Evolutionary conservation across 2,888 invertebrate genomes (phyloP), one percentile per base, ranked within the genome.

Genomic region (Cosmia pyralina): DNA sequence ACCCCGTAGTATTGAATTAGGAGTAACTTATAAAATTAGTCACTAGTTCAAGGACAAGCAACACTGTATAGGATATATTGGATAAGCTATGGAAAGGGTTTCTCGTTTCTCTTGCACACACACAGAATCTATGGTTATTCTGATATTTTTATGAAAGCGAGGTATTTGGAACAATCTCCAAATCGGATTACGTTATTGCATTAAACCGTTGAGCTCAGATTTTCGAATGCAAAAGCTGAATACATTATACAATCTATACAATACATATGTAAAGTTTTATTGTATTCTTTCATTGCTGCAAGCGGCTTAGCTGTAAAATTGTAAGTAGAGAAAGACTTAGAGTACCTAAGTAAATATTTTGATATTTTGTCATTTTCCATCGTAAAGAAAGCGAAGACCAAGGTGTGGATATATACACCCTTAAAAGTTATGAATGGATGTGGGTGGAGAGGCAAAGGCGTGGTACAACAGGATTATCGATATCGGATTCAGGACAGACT

Each of bases 141-240:
- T 22, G 2, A 53, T 63, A 72, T 46, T 75, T 48, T 53, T 58
- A 28, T 34, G n/a, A 44, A 53, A 57, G 22, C 11, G 41, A 46
- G 38, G 55, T 38, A 66, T 72, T 50, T 66, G 34, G 15, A 34
- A 64, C 53, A 62, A 66, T 64, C 58, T 68, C 50, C 48, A 50
- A 79, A 79, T 68, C 68, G 59, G 68, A 78, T 68, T 68, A 73
- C 28, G 48, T 55, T 72, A 77, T 67, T 59, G 67, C 63, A 64
- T 64, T 55, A 57, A 52, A 34, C 22, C 41, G 48, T 57, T 22
- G 22, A 62, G 60, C 46, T 53, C 62, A 38, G 63, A 68, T 68
- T 48, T 19, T 57, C 10, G 53, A 59, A 48, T 44, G 41, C 50
- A 52, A 53, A 69, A 65, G 15, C 55, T 52, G 52, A 72, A 58